phyloP scores from a whole-genome alignment of 2,888 invertebrate genomes.

The Crocallis elinguaria region DNA sequence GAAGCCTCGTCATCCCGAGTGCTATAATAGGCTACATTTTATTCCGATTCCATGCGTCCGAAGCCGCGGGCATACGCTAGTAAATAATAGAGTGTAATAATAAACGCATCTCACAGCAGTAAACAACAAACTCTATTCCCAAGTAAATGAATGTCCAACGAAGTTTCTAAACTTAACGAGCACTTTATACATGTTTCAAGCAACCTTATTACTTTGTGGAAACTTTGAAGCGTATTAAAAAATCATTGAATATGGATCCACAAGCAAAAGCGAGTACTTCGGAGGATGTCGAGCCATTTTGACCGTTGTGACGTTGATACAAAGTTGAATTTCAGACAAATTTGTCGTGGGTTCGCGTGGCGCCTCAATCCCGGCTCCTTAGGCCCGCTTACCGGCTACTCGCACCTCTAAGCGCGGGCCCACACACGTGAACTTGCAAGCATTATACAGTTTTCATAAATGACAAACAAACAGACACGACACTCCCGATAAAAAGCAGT shows the following conservation, averaged over 20 bases:
- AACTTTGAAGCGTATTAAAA: constrained; percentile 7
- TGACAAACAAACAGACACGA: too few relatives aligned
- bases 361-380: neutral
- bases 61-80: too few relatives aligned
- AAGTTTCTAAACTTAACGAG: constrained; percentile 2
- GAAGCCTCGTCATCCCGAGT: too few relatives aligned
- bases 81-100: too few relatives aligned
- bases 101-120: neutral
- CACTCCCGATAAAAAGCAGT: too few relatives aligned
- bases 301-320: neutral
- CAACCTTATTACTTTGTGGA: constrained; percentile 11
- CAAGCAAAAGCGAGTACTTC: neutral
- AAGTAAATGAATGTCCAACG: constrained; percentile 2
- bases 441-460: too few relatives aligned
- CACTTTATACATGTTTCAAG: constrained; percentile 12
- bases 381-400: neutral
- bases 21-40: too few relatives aligned
- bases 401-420: too few relatives aligned
- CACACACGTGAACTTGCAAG: too few relatives aligned
- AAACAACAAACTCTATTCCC: constrained; percentile 5
- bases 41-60: too few relatives aligned
- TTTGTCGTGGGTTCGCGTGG: neutral
- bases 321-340: neutral
- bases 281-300: neutral
- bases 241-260: constrained; percentile 1